Conservation (phyloP, 2,797 vertebrate species). For the Paguma larvata region DNA sequence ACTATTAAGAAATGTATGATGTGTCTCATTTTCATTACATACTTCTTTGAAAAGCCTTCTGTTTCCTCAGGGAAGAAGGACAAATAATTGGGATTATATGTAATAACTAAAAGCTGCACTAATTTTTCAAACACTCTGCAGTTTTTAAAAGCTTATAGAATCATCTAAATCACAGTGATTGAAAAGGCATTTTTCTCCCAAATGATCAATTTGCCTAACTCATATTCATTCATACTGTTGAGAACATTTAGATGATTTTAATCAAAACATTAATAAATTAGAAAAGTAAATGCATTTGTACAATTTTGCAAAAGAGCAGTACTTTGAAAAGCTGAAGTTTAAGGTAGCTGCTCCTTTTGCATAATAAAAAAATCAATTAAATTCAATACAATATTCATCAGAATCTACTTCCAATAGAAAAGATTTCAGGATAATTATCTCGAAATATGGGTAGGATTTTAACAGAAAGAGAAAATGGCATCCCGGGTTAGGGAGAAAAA, state of each 20-base stretch:
- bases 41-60: slow-evolving; percentile 49
- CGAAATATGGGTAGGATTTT: background rate
- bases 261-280: slow-evolving; percentile 82
- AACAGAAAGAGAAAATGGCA: background rate
- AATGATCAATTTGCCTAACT: slow-evolving; percentile 72
- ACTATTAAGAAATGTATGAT: slow-evolving; percentile 58
- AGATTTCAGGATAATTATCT: background rate
- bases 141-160: slow-evolving; percentile 70
- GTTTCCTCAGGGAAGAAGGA: slow-evolving; percentile 40
- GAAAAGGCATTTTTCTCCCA: slow-evolving; percentile 61
- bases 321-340: slow-evolving; percentile 52
- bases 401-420: slow-evolving; percentile 14
- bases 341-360: slow-evolving; percentile 51
- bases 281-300: slow-evolving; percentile 64
- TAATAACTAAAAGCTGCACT: slow-evolving; percentile 66
- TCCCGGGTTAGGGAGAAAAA: background rate
- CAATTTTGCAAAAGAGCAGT: slow-evolving; percentile 51
- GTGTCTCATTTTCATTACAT: slow-evolving; percentile 63
- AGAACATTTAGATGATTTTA: slow-evolving; percentile 64
- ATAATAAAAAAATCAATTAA: slow-evolving; percentile 64
- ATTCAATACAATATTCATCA: slow-evolving; percentile 52
- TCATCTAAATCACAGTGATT: slow-evolving; percentile 48
- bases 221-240: slow-evolving; percentile 60
- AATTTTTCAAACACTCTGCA: slow-evolving; percentile 67
- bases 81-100: slow-evolving; percentile 55